Base-by-base conservation (phyloP, 2,113 vertebrate genomes). In the Cynopterus brachyotis region DNA sequence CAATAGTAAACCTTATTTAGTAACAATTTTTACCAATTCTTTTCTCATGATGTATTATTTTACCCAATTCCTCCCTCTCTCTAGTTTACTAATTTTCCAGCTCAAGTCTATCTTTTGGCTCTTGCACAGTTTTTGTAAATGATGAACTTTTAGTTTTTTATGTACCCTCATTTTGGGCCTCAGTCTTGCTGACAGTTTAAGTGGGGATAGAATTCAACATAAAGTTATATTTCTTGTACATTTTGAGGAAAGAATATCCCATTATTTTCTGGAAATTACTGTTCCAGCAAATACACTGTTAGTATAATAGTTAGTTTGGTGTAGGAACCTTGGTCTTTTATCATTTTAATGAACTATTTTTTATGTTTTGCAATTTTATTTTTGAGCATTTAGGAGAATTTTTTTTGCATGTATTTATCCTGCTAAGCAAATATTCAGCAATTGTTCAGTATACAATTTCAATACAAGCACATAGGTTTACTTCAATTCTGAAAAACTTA, bases 401-500 rank as follows among this genome's bases (percentile, higher is more conserved):
- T 30, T 30, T 30, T 60, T 60, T 60, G 22, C n/a, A n/a, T n/a
- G 53, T 67, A 92, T 57, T 81, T 80, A 90, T n/a, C 40, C 60
- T 62, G 26, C 26, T 91, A 91, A 89, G 42, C 40, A 80, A 82
- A 1, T 93, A 35, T 62, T 81, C 15, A 88, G 19, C 22, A 87
- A 79, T n/a, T n/a, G n/a, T n/a, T n/a, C n/a, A n/a, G n/a, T 30
- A 45, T 37, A 47, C 15, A 93, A 69, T 55, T 90, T 90, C 66
- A 89, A 72, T 19, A 64, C 4, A 22, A 79, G 87, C 86, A 82
- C 26, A 15, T 24, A 47, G 1, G 45, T 73, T 81, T 64, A 86
- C 20, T 87, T 94, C 24, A 86, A 69, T 57, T 95, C 19, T 89
- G 15, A 91, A 88, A 84, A 85, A 40, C 22, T 73, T 84, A 91